Evolutionary conservation across 2,113 vertebrate species (phyloP).

Genomic region (Platycercus adscitus): DNA sequence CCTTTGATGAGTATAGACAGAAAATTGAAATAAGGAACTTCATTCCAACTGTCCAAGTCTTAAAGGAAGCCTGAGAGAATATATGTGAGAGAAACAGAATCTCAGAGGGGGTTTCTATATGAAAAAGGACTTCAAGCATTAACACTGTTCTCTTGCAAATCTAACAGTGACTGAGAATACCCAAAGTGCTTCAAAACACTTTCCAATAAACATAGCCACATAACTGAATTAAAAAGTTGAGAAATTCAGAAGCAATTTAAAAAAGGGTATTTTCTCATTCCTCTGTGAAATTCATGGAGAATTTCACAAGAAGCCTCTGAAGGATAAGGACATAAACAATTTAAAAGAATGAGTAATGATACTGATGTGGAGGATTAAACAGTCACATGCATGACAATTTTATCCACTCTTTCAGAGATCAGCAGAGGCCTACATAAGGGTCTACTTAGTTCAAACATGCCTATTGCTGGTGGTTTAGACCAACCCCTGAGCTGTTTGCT

Average conservation of each 20-base stretch:
- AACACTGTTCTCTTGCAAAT: neutral
- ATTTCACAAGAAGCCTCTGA: neutral
- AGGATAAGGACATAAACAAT: neutral
- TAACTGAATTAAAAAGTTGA: neutral
- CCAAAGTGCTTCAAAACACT: neutral
- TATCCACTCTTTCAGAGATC: neutral
- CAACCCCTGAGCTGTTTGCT: neutral
- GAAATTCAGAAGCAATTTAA: neutral
- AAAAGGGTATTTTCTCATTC: neutral
- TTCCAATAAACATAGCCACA: neutral
- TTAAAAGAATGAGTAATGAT: neutral
- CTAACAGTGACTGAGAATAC: neutral
- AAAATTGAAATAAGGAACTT: neutral
- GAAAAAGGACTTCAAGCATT: neutral
- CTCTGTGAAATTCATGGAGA: neutral
- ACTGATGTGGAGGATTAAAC: neutral
- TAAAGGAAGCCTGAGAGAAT: neutral
- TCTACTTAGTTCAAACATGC: neutral
- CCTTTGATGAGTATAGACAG: neutral
- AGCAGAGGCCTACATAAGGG: neutral
- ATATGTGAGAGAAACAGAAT: neutral
- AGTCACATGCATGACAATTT: neutral
- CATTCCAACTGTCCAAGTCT: neutral
- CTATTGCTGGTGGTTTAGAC: neutral
- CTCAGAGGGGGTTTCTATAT: neutral